Conservation (phyloP, 1,140 invertebrate species). For the Lethrus apterus region DNA sequence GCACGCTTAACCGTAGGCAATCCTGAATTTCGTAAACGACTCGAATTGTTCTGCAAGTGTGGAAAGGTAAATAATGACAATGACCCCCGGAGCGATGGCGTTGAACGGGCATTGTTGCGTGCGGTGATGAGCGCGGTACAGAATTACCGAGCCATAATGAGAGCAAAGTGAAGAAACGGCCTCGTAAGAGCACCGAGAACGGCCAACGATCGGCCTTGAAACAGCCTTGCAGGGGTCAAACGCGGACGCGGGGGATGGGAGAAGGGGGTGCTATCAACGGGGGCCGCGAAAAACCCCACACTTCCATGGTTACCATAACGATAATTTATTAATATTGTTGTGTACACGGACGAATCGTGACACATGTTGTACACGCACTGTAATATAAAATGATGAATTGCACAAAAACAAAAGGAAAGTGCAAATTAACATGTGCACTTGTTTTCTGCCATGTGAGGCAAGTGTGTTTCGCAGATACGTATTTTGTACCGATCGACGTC, state of each 20-base stretch:
- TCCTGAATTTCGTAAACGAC: too few relatives aligned
- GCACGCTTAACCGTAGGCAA: too few relatives aligned
- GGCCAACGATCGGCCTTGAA: constrained; percentile 38
- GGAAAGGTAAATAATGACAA: constrained; percentile 20
- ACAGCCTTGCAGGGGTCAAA: constrained; percentile 36
- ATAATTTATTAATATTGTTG: constrained; percentile 1
- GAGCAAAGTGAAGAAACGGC: constrained; percentile 25
- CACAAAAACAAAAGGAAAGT: constrained; percentile 5
- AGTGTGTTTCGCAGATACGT: too few relatives aligned
- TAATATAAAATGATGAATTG: not conserved
- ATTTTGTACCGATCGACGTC: too few relatives aligned
- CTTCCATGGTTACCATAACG: not conserved
- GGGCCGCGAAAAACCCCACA: not conserved
- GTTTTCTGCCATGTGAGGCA: too few relatives aligned
- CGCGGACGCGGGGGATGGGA: constrained; percentile 17
- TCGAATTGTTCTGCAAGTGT: too few relatives aligned
- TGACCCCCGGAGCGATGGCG: constrained; percentile 15
- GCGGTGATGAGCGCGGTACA: constrained; percentile 5
- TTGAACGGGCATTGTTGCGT: constrained; percentile 19
- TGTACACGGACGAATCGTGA: too few relatives aligned
- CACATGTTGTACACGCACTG: not conserved
- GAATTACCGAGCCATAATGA: constrained; percentile 17
- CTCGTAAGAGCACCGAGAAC: constrained; percentile 26
- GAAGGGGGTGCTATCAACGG: constrained; percentile 8
- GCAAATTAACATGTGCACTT: too few relatives aligned